phyloP scores from a whole-genome alignment of 2,888 invertebrate genomes.

The Drosophila infuscata region DNA sequence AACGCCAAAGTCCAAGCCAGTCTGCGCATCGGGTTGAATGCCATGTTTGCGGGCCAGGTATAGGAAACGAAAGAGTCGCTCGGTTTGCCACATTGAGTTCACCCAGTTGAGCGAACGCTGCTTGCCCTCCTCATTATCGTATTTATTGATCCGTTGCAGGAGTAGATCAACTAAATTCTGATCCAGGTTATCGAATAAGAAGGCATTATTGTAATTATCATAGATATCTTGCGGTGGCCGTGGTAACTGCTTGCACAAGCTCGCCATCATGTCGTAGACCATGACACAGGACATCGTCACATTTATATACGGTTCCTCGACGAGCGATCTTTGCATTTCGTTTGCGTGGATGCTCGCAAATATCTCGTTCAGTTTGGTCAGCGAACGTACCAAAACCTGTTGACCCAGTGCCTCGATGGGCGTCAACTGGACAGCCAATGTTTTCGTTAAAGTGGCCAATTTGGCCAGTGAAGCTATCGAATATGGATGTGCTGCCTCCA shows the following conservation, averaged over 20 bases:
- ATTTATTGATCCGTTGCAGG: neutral
- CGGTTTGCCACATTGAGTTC: slow-evolving; percentile 41
- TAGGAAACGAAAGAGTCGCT: slow-evolving; percentile 38
- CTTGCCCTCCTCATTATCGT: neutral
- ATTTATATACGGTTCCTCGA: slow-evolving; percentile 21
- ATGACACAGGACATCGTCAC: slow-evolving; percentile 32
- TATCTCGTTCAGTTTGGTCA: slow-evolving; percentile 35
- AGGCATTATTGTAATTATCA: slow-evolving; percentile 6
- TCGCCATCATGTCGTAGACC: slow-evolving; percentile 29
- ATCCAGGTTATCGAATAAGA: neutral
- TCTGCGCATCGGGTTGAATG: neutral
- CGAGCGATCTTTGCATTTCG: neutral
- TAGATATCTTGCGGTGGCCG: slow-evolving; percentile 47
- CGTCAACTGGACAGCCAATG: slow-evolving; percentile 25
- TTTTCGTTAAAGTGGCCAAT: slow-evolving; percentile 49
- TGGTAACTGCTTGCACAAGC: neutral
- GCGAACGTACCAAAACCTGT: neutral
- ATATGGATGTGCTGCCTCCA: neutral
- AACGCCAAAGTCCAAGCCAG: neutral
- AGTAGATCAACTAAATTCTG: slow-evolving; percentile 20
- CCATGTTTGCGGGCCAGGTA: slow-evolving; percentile 2
- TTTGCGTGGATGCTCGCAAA: slow-evolving; percentile 12
- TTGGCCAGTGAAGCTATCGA: slow-evolving; percentile 17
- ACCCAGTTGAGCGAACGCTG: slow-evolving; percentile 43
- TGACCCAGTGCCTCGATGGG: slow-evolving; percentile 8